These are phyloP conservation scores for Gastracanthus pulcherrimus DNA, from an alignment of 2,888 invertebrate species.

Conservation along the genomic window DNA sequence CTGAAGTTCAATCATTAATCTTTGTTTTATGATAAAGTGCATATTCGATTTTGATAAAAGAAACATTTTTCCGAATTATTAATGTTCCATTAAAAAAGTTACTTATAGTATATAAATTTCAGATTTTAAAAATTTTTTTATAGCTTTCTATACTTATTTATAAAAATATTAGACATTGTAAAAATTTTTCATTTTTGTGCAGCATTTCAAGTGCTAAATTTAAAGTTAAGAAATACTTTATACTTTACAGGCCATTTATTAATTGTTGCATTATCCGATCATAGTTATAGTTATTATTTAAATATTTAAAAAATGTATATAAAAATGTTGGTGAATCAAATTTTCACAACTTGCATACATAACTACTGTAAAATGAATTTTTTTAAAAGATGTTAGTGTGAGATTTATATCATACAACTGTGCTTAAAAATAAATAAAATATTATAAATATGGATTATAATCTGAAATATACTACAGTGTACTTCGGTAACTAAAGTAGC, in stretches of 20 bases:
- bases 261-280: background rate
- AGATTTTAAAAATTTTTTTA: background rate
- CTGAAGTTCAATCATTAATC: constrained; percentile 1
- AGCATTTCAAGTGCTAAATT: constrained; percentile 5
- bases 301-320: constrained; percentile 10
- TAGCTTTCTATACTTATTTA: constrained; percentile 23
- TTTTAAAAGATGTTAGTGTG: constrained; percentile 1
- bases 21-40: background rate
- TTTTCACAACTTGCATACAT: too few species aligned
- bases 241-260: constrained; percentile 12
- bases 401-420: background rate
- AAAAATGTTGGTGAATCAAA: constrained; percentile 1
- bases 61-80: background rate
- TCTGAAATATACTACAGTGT: background rate
- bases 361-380: too few species aligned
- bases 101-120: background rate
- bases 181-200: constrained; percentile 39
- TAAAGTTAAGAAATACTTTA: constrained; percentile 13
- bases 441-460: background rate
- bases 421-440: background rate
- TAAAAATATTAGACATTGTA: constrained; percentile 53
- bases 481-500: background rate
- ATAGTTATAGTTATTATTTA: background rate
- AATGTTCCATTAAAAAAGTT: background rate
- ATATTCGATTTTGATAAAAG: background rate